Conservation (phyloP, 2,113 vertebrate species). For the Amazona guildingii region DNA sequence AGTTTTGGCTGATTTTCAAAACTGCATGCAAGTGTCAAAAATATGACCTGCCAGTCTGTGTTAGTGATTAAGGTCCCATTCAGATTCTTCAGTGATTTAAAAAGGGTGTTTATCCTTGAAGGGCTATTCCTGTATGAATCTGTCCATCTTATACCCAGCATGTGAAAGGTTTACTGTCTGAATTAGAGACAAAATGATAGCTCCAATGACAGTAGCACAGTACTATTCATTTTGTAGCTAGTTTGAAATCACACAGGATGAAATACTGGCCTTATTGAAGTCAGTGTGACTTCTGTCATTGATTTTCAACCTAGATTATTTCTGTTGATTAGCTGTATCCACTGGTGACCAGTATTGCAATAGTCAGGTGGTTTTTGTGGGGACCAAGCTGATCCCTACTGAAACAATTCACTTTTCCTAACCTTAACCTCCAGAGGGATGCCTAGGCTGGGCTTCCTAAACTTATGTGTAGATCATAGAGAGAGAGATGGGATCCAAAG, state of each 20-base stretch:
- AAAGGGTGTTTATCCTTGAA: slow-evolving; percentile 68
- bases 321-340: not conserved
- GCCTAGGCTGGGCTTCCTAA: not conserved
- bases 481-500: not conserved
- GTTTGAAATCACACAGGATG: not conserved
- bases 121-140: slow-evolving; percentile 67
- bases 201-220: not conserved
- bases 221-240: not conserved
- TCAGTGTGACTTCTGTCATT: not conserved
- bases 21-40: slow-evolving; percentile 67
- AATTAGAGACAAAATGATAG: slow-evolving; percentile 30
- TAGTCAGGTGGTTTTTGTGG: rapidly evolving
- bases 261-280: not conserved
- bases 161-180: slow-evolving; percentile 43
- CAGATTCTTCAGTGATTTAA: slow-evolving; percentile 66
- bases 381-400: not conserved
- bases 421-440: not conserved
- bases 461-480: not conserved
- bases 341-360: not conserved
- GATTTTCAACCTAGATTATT: not conserved
- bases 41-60: slow-evolving; percentile 71
- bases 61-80: slow-evolving; percentile 67
- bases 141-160: slow-evolving; percentile 51
- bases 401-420: not conserved
- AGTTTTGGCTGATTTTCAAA: slow-evolving; percentile 72